Conservation (phyloP, 2,888 invertebrate species). For the Thecocarcelia acutangulata region DNA sequence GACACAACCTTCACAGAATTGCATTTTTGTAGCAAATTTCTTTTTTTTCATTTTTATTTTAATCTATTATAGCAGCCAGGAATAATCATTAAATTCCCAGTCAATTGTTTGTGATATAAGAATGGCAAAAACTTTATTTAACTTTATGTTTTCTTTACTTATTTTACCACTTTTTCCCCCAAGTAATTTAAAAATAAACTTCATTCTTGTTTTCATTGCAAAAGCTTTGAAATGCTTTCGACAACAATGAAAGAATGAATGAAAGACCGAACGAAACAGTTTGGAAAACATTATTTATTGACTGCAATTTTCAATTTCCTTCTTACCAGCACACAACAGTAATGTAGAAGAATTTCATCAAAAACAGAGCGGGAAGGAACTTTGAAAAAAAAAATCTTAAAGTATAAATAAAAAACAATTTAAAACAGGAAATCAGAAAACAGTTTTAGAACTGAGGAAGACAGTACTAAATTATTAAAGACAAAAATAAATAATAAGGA, state of each 20-base stretch:
- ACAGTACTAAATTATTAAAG: background rate
- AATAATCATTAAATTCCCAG: conserved; percentile 20
- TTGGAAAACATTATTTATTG: conserved; percentile 57
- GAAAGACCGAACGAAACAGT: conserved; percentile 34
- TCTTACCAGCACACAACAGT: background rate
- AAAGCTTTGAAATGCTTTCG: background rate
- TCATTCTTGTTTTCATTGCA: background rate
- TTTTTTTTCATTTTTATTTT: background rate
- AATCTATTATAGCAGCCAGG: conserved; percentile 8
- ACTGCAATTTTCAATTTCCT: conserved; percentile 48
- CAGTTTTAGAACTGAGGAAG: background rate
- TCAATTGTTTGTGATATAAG: conserved; percentile 41
- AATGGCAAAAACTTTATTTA: conserved; percentile 34
- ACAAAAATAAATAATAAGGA: background rate
- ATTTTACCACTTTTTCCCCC: background rate
- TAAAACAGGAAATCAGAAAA: conserved; percentile 9
- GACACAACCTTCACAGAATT: no score
- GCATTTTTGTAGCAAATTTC: no score
- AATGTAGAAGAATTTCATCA: background rate
- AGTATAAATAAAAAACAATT: conserved; percentile 25
- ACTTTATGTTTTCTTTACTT: conserved; percentile 1
- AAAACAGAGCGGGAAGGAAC: background rate
- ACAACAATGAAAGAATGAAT: conserved; percentile 23
- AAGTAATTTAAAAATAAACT: conserved; percentile 10
- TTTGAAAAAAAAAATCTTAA: conserved; percentile 1